These are phyloP conservation scores for Platygyra sinensis DNA, from an alignment of 64 coral and sea anemone genomes.

Conservation along the genomic window DNA sequence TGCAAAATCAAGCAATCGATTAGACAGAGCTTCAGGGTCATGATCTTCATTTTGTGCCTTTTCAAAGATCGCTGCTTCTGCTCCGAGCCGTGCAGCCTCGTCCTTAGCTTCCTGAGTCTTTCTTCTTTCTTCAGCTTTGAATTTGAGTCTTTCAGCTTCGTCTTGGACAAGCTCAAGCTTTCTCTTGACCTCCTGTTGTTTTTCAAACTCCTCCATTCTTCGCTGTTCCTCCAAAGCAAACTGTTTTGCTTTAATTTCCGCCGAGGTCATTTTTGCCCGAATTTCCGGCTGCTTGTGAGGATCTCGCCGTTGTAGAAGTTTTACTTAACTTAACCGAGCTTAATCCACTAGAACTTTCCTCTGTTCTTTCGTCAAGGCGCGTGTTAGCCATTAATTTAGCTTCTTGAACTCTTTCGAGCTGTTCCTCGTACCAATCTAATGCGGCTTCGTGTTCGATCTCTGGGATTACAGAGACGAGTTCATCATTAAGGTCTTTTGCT, in stretches of 20 bases:
- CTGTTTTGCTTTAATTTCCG: constrained; percentile 40
- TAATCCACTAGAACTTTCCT: background rate
- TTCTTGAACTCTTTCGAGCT: background rate
- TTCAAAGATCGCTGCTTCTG: background rate
- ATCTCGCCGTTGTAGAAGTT: background rate
- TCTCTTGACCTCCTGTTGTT: background rate
- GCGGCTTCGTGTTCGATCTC: constrained; percentile 20
- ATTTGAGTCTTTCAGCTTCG: background rate
- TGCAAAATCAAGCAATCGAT: constrained; percentile 3
- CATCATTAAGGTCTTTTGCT: too few species aligned
- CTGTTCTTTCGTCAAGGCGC: background rate
- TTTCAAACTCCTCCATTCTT: background rate
- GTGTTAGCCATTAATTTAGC: background rate
- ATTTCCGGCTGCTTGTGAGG: background rate
- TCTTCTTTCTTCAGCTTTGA: constrained; percentile 19
- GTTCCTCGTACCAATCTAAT: background rate
- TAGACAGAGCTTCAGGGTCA: background rate
- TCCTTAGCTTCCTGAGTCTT: constrained; percentile 23
- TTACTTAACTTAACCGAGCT: background rate
- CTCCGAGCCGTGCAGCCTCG: background rate
- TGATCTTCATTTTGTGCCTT: background rate
- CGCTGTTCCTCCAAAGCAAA: background rate
- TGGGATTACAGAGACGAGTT: too few species aligned
- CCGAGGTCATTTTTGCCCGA: background rate
- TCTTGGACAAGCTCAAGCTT: background rate